phyloP scores from a whole-genome alignment of 2,888 invertebrate genomes.

The Agrotis segetum region DNA sequence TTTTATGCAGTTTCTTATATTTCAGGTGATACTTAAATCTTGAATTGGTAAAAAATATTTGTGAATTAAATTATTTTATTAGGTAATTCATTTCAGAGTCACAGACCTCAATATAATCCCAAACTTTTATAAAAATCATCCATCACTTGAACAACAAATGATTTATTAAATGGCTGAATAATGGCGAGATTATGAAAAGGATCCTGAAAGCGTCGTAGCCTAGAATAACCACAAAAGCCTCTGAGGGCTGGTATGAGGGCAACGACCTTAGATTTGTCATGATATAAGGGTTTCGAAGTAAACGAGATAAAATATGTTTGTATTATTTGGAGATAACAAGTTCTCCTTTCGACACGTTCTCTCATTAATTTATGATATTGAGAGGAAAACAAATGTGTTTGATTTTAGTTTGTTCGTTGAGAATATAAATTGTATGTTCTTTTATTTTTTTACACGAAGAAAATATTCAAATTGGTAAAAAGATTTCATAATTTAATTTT shows the following conservation, averaged over 20 bases:
- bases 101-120: not conserved
- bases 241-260: conserved; percentile 31
- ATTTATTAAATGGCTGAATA: conserved; percentile 1
- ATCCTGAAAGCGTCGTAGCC: conserved; percentile 19
- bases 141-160: not conserved
- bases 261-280: conserved; percentile 51
- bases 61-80: conserved; percentile 16
- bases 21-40: not conserved
- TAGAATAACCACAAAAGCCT: conserved; percentile 41
- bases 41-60: conserved; percentile 20
- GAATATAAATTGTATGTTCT: not conserved
- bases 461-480: too few species aligned
- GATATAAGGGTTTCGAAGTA: conserved; percentile 40
- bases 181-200: conserved; percentile 12
- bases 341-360: conserved; percentile 31
- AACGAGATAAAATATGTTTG: conserved; percentile 43
- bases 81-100: not conserved
- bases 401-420: conserved; percentile 4
- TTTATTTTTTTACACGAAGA: too few species aligned
- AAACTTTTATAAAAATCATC: not conserved
- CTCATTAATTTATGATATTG: conserved; percentile 25
- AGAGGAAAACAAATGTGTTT: conserved; percentile 11
- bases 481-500: not conserved
- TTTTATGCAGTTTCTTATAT: conserved; percentile 36
- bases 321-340: conserved; percentile 41